Conservation (phyloP, 1,140 invertebrate species). For the Triops cancriformis region DNA sequence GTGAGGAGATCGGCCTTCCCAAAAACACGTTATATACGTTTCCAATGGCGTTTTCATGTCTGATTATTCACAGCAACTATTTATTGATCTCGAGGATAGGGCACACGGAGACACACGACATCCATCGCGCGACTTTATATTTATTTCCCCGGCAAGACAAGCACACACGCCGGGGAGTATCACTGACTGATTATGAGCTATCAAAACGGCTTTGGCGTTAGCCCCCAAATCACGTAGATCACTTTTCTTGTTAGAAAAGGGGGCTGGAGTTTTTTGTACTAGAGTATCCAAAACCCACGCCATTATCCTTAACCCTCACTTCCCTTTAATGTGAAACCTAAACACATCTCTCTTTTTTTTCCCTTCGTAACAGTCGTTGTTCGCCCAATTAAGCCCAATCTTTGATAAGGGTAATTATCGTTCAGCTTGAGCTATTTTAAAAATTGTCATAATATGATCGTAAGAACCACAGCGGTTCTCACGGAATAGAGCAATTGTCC, state of each 20-base stretch:
- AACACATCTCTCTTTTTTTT: no score
- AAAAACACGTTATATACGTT: not conserved
- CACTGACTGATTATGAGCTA: not conserved
- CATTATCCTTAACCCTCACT: no score
- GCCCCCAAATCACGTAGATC: not conserved
- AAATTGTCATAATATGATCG: no score
- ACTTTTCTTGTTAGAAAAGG: not conserved
- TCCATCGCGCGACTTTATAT: not conserved
- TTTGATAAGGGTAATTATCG: no score
- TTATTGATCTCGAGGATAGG: not conserved
- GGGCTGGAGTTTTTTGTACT: no score
- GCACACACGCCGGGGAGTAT: not conserved
- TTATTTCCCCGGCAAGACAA: not conserved
- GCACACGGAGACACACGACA: not conserved
- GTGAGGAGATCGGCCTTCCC: not conserved
- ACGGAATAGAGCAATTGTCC: no score
- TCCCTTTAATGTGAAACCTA: no score
- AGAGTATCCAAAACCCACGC: no score
- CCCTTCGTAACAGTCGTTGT: no score
- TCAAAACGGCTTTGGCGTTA: not conserved
- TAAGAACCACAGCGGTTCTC: no score
- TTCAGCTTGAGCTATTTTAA: no score
- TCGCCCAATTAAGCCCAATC: no score
- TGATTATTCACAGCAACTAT: not conserved
- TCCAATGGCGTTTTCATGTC: conserved; percentile 5